Percentiles rank a stretch among this genome's conserved stretches.
Conservation (phyloP, 2,888 invertebrate species). For the Eupeodes luniger region DNA sequence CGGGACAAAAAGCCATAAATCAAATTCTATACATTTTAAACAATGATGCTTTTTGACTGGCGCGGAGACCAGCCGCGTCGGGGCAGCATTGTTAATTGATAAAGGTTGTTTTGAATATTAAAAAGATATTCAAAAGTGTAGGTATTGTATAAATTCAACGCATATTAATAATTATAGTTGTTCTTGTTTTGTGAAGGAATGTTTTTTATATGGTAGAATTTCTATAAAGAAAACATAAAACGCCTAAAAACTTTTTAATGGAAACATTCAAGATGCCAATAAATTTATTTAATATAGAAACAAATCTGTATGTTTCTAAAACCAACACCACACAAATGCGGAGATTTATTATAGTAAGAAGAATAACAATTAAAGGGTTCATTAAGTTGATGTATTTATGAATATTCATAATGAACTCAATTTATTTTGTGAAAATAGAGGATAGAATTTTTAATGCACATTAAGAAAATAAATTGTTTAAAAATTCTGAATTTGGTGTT, state of each 20-base stretch:
- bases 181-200: too few relatives aligned
- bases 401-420: conserved; percentile 17
- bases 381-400: conserved; percentile 40
- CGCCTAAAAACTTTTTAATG: not conserved
- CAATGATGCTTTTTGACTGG: not conserved
- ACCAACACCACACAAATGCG: not conserved
- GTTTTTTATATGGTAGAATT: too few relatives aligned
- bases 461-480: conserved; percentile 9
- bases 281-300: conserved; percentile 8
- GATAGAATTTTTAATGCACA: not conserved
- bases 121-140: not conserved
- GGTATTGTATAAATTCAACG: not conserved
- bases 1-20: conserved; percentile 21
- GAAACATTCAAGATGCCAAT: conserved; percentile 20
- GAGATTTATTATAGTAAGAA: conserved; percentile 16
- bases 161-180: not conserved
- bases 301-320: not conserved
- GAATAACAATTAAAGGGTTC: not conserved
- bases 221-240: not conserved
- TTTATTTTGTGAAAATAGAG: not conserved
- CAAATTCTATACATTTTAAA: not conserved
- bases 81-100: conserved; percentile 4
- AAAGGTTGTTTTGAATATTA: conserved; percentile 26
- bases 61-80: too few relatives aligned
- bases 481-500: conserved; percentile 1